A percentile compares a stretch with the other conserved stretches of the same genome.
These are phyloP conservation scores for Scaeva pyrastri DNA, from an alignment of 2,888 invertebrate species.

Conservation along the genomic window DNA sequence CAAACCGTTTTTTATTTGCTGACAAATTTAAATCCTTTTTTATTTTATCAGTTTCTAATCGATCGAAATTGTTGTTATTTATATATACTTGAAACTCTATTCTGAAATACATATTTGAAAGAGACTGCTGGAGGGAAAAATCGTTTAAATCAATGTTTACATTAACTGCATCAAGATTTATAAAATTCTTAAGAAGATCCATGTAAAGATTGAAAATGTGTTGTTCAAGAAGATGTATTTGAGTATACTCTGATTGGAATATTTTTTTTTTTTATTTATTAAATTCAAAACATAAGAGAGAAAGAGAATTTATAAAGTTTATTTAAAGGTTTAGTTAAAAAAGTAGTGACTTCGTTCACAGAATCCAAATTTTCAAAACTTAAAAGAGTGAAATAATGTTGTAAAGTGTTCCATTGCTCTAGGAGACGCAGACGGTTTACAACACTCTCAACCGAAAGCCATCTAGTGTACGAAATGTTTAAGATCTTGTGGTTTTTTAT, in stretches of 20 bases:
- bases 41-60: no score
- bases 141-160: constrained; percentile 9
- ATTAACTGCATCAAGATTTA: constrained; percentile 6
- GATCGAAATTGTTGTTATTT: no score
- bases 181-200: constrained; percentile 18
- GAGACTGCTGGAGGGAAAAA: no score
- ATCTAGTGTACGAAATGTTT: constrained; percentile 9
- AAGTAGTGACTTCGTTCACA: constrained; percentile 4
- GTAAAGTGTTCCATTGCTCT: constrained; percentile 48
- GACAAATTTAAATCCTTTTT: no score
- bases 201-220: neutral
- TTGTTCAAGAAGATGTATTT: constrained; percentile 28
- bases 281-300: constrained; percentile 39
- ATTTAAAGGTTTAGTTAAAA: constrained; percentile 1
- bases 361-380: constrained; percentile 16
- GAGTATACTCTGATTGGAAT: constrained; percentile 39
- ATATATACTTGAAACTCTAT: no score
- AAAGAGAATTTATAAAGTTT: constrained; percentile 40
- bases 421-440: constrained; percentile 43
- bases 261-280: constrained; percentile 38
- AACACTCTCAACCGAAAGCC: constrained; percentile 43
- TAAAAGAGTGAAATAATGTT: constrained; percentile 42
- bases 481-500: constrained; percentile 26
- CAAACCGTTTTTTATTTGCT: no score
- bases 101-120: no score